A percentile compares a stretch with the other conserved stretches of the same genome.
These are phyloP conservation scores for Mobula hypostoma DNA, from an alignment of 2,113 vertebrate genomes.

Conservation along the genomic window DNA sequence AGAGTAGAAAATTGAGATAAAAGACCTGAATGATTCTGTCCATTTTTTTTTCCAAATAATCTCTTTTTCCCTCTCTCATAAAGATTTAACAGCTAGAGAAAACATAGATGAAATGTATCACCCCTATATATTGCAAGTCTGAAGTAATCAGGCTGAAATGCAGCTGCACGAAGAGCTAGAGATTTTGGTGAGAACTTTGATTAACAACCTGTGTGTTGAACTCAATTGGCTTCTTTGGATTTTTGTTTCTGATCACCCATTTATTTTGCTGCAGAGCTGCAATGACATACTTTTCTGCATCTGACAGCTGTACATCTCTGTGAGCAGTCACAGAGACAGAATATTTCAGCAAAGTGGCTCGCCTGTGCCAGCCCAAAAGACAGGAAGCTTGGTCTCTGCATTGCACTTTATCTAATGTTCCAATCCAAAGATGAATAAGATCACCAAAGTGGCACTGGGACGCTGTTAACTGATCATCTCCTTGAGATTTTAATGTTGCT, in stretches of 20 bases:
- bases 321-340: neutral
- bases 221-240: neutral
- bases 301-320: neutral
- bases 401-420: neutral
- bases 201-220: neutral
- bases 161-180: neutral
- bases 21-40: neutral
- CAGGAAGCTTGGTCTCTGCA: neutral
- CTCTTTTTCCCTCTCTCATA: neutral
- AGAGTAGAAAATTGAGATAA: neutral
- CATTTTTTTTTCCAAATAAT: neutral
- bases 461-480: neutral
- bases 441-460: neutral
- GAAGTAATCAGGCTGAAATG: neutral
- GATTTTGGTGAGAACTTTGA: neutral
- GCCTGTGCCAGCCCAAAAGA: neutral
- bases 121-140: neutral
- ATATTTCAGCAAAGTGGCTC: neutral
- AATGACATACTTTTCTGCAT: neutral
- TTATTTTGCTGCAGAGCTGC: neutral
- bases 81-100: neutral
- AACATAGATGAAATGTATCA: neutral
- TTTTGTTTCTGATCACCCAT: neutral
- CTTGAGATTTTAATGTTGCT: too few species aligned
- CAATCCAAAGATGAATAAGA: neutral